A percentile compares a stretch with the other conserved stretches of the same genome.
phyloP scores from a whole-genome alignment of 2,797 vertebrate genomes.

The Danio albolineatus region DNA sequence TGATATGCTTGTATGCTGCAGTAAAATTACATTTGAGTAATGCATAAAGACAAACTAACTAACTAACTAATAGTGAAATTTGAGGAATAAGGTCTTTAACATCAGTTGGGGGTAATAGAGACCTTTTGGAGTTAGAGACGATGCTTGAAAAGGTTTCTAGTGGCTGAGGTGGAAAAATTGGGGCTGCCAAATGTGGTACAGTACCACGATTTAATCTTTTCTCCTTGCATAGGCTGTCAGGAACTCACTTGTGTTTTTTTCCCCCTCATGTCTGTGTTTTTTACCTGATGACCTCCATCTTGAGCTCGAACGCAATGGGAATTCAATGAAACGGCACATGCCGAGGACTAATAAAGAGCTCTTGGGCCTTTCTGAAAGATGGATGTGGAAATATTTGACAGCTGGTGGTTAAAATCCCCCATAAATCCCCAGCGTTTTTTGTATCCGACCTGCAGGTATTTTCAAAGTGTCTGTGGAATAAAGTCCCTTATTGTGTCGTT shows the following conservation, averaged over 20 bases:
- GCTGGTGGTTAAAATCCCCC: constrained; percentile 72
- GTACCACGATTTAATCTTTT: constrained; percentile 7
- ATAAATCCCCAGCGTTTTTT: constrained; percentile 79
- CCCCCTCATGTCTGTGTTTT: not conserved
- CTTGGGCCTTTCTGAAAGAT: constrained; percentile 65
- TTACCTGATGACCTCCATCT: constrained; percentile 24
- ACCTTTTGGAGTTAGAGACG: constrained; percentile 49
- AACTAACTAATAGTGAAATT: too few species aligned
- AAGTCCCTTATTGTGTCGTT: constrained; percentile 74
- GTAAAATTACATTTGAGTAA: too few species aligned
- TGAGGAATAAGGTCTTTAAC: too few species aligned
- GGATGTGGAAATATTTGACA: constrained; percentile 73
- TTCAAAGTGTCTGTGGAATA: constrained; percentile 72
- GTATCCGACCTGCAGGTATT: constrained; percentile 82
- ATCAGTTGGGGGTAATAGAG: not conserved
- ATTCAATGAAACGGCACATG: constrained; percentile 66
- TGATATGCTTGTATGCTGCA: too few species aligned
- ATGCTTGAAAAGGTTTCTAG: constrained; percentile 56
- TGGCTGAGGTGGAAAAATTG: constrained; percentile 52
- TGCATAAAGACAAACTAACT: too few species aligned
- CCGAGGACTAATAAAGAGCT: constrained; percentile 66
- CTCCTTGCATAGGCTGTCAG: constrained; percentile 53
- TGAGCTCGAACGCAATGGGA: constrained; percentile 56
- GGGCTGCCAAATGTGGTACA: constrained; percentile 46
- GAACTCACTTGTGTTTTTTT: constrained; percentile 33